phyloP scores from a whole-genome alignment of 2,113 vertebrate species.

The Varanus komodoensis region DNA sequence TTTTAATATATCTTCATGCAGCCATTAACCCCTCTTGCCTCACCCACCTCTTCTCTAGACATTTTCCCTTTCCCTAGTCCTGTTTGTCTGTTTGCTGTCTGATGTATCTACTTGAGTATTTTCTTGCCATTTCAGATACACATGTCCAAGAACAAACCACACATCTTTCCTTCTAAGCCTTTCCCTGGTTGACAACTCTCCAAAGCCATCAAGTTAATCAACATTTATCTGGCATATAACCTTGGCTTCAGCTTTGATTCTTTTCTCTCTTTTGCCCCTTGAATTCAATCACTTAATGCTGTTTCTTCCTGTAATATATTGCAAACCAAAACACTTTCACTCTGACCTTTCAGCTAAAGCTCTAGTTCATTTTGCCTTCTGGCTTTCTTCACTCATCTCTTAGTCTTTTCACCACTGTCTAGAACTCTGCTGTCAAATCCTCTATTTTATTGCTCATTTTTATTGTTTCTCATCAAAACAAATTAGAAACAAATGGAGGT shows the following conservation, averaged over 20 bases:
- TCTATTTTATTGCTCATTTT: not conserved
- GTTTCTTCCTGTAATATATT: not conserved
- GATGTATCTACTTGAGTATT: not conserved
- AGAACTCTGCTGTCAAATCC: too few species aligned
- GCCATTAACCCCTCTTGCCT: too few species aligned
- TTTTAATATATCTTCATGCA: too few species aligned
- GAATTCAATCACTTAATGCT: not conserved
- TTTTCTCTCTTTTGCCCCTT: too few species aligned
- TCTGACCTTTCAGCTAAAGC: too few species aligned
- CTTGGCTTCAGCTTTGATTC: not conserved
- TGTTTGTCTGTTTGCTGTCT: not conserved
- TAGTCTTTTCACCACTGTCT: too few species aligned
- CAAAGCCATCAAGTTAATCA: not conserved
- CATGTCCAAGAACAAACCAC: not conserved
- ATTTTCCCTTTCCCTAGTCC: not conserved
- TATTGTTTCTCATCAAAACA: not conserved
- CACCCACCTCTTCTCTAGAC: not conserved
- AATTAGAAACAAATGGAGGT: not conserved
- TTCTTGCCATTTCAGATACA: not conserved
- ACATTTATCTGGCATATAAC: not conserved
- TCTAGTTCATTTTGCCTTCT: too few species aligned
- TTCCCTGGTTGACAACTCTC: not conserved
- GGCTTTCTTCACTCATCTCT: too few species aligned
- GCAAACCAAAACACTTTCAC: too few species aligned
- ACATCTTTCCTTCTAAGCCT: not conserved